Conservation (phyloP, 2,113 vertebrate genomes). For the Corynorhinus townsendii region DNA sequence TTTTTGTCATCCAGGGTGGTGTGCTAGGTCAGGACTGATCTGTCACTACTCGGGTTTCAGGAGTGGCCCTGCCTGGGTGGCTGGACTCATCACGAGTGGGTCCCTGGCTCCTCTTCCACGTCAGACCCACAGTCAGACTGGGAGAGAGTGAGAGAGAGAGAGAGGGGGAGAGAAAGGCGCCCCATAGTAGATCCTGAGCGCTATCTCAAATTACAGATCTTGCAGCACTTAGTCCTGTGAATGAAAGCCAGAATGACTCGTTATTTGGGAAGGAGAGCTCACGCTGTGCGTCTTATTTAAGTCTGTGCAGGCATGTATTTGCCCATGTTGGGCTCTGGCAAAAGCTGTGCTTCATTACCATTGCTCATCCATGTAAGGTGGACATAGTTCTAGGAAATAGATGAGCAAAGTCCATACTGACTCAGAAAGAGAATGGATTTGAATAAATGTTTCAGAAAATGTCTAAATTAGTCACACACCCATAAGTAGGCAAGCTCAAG, state of each 20-base stretch:
- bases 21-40: neutral
- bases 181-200: neutral
- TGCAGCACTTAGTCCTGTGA: neutral
- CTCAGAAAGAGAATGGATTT: neutral
- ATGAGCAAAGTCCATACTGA: neutral
- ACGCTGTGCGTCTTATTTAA: neutral
- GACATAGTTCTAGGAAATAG: neutral
- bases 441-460: neutral
- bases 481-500: rapidly evolving
- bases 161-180: neutral
- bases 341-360: rapidly evolving
- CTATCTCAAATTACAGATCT: neutral
- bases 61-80: neutral
- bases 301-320: neutral
- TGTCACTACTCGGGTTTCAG: neutral
- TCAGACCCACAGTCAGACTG: neutral
- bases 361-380: neutral
- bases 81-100: neutral
- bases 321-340: neutral
- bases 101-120: neutral
- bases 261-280: neutral
- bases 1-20: neutral
- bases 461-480: neutral
- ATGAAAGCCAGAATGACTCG: neutral
- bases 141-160: neutral